These are phyloP conservation scores for Aphaenogaster floridana DNA, from an alignment of 1,140 invertebrate species.

Conservation along the genomic window DNA sequence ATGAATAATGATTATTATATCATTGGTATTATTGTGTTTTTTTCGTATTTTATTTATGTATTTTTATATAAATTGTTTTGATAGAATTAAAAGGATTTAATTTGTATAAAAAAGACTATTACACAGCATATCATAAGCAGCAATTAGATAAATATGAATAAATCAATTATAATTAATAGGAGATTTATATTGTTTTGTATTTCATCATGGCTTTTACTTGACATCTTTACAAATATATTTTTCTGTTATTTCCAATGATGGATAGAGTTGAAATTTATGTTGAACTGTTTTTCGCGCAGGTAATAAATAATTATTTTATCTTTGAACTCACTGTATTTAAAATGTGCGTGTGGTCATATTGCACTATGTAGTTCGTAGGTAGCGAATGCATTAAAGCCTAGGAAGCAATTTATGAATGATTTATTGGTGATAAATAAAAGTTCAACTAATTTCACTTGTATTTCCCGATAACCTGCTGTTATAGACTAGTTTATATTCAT, in stretches of 20 bases:
- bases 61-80: not conserved
- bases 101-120: not conserved
- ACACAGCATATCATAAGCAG: not conserved
- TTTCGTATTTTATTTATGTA: not conserved
- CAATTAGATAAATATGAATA: not conserved
- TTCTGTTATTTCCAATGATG: slow-evolving; percentile 4
- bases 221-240: not conserved
- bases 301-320: slow-evolving; percentile 38
- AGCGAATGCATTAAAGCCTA: slow-evolving; percentile 41
- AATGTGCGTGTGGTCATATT: slow-evolving; percentile 10
- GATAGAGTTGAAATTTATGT: not conserved
- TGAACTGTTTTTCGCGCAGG: slow-evolving; percentile 1
- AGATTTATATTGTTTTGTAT: not conserved
- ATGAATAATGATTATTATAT: not conserved
- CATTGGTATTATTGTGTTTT: not conserved
- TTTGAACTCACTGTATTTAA: slow-evolving; percentile 35
- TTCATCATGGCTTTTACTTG: not conserved
- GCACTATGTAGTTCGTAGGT: not conserved
- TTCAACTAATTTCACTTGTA: slow-evolving; percentile 48
- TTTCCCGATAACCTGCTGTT: slow-evolving; percentile 39
- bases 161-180: not conserved
- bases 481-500: slow-evolving; percentile 41
- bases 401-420: slow-evolving; percentile 28
- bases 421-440: slow-evolving; percentile 47
- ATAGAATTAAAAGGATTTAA: not conserved